Evolutionary conservation across 2,888 invertebrate genomes (phyloP).

Genomic region (Nomada lathburiana): DNA sequence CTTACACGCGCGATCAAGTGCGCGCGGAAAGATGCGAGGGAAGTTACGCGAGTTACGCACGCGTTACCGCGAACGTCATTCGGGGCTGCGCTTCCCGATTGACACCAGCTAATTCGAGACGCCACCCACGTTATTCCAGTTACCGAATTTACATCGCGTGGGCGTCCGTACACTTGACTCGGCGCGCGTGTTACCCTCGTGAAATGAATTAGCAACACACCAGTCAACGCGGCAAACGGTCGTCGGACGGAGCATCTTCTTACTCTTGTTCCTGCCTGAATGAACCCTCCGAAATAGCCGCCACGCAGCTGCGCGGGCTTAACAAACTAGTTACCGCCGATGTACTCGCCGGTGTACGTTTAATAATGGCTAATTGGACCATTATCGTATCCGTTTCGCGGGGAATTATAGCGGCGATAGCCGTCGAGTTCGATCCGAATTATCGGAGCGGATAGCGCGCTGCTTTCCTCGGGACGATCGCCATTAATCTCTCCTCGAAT

Average conservation of each 20-base stretch:
- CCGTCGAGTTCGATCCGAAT: slow-evolving; percentile 30
- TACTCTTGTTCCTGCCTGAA: slow-evolving; percentile 32
- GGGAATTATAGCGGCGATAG: slow-evolving; percentile 39
- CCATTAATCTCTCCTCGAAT: slow-evolving; percentile 34
- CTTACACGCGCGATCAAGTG: too few relatives aligned
- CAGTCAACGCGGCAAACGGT: slow-evolving; percentile 23
- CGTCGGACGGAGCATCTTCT: slow-evolving; percentile 1
- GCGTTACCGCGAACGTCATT: slow-evolving; percentile 4
- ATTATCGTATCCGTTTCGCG: slow-evolving; percentile 64
- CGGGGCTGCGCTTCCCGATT: slow-evolving; percentile 5
- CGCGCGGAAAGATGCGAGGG: too few relatives aligned
- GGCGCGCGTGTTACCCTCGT: slow-evolving; percentile 21
- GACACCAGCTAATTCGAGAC: slow-evolving; percentile 69
- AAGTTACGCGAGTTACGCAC: too few relatives aligned
- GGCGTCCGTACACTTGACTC: slow-evolving; percentile 63
- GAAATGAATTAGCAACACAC: slow-evolving; percentile 43
- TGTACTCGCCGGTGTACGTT: slow-evolving; percentile 29
- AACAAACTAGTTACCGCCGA: slow-evolving; percentile 31
- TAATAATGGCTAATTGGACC: slow-evolving; percentile 63
- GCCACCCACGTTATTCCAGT: slow-evolving; percentile 69
- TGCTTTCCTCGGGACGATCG: slow-evolving; percentile 3
- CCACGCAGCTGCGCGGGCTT: slow-evolving; percentile 21
- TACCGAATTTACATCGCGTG: slow-evolving; percentile 68
- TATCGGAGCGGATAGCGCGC: slow-evolving; percentile 12
- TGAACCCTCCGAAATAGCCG: slow-evolving; percentile 47